phyloP scores from a whole-genome alignment of 2,888 invertebrate genomes.

The Furcula furcula region DNA sequence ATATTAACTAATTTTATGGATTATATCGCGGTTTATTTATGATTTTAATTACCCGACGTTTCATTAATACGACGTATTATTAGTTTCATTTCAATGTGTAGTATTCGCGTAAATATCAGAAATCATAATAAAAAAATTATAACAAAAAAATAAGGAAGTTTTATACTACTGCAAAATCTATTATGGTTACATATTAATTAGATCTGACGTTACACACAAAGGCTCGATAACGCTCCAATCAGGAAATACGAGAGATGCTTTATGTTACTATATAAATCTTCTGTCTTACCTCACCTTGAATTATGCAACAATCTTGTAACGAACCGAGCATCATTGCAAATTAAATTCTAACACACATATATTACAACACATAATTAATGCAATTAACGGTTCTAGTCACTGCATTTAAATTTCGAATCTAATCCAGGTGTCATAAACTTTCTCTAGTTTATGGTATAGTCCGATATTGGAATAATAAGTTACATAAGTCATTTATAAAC shows the following conservation, averaged over 20 bases:
- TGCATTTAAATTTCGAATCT: slow-evolving; percentile 20
- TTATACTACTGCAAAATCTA: no score
- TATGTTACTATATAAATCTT: slow-evolving; percentile 12
- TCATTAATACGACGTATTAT: no score
- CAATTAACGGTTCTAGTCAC: slow-evolving; percentile 23
- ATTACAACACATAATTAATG: slow-evolving; percentile 18
- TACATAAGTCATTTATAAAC: slow-evolving; percentile 2
- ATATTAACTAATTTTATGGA: no score
- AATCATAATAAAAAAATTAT: no score
- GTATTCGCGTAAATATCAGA: no score
- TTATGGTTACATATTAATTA: no score
- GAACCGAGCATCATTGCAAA: slow-evolving; percentile 2
- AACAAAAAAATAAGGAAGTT: no score
- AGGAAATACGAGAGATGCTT: not conserved
- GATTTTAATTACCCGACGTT: no score
- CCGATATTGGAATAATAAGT: slow-evolving; percentile 14
- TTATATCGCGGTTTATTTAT: no score
- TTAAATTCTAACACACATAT: not conserved
- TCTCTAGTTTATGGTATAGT: slow-evolving; percentile 24
- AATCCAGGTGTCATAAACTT: slow-evolving; percentile 24
- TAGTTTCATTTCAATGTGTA: no score
- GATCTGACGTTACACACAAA: not conserved
- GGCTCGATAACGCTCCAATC: not conserved
- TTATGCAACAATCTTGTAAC: slow-evolving; percentile 12
- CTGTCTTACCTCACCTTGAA: slow-evolving; percentile 23